phyloP scores from a whole-genome alignment of 1,140 invertebrate species.

The Sinella curviseta region DNA sequence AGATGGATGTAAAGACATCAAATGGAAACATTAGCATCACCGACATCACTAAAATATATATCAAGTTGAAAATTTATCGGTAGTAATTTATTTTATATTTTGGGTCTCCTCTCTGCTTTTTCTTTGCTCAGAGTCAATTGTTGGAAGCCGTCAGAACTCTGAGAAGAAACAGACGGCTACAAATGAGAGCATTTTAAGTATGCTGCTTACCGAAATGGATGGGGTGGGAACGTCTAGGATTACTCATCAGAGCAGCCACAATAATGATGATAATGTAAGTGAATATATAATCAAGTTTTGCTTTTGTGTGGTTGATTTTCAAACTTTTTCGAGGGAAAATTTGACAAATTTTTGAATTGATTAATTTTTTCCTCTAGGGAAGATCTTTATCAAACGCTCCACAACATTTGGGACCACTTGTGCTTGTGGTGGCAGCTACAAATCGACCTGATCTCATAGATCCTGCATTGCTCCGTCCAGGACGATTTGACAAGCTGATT shows the following conservation, averaged over 20 bases:
- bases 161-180: slow-evolving; percentile 56
- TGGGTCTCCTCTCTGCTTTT: not conserved
- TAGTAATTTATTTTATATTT: not conserved
- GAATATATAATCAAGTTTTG: not conserved
- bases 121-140: slow-evolving; percentile 61
- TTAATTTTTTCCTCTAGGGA: not conserved
- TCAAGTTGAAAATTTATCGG: not conserved
- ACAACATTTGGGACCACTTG: slow-evolving; percentile 48
- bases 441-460: slow-evolving; percentile 79
- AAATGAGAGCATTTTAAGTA: slow-evolving; percentile 65
- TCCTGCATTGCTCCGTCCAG: slow-evolving; percentile 71
- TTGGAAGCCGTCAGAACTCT: slow-evolving; percentile 58
- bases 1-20: too few species aligned
- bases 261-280: not conserved
- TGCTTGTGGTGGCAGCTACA: slow-evolving; percentile 72
- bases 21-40: too few species aligned
- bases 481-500: slow-evolving; percentile 72
- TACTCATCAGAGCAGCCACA: not conserved
- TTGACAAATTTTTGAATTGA: not conserved
- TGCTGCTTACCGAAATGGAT: slow-evolving; percentile 70
- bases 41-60: too few species aligned
- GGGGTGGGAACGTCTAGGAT: slow-evolving; percentile 58
- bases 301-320: not conserved
- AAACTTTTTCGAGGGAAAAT: not conserved
- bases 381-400: not conserved